These are phyloP conservation scores for Leucoraja ocellata DNA, from an alignment of 2,797 vertebrate species.

Conservation along the genomic window DNA sequence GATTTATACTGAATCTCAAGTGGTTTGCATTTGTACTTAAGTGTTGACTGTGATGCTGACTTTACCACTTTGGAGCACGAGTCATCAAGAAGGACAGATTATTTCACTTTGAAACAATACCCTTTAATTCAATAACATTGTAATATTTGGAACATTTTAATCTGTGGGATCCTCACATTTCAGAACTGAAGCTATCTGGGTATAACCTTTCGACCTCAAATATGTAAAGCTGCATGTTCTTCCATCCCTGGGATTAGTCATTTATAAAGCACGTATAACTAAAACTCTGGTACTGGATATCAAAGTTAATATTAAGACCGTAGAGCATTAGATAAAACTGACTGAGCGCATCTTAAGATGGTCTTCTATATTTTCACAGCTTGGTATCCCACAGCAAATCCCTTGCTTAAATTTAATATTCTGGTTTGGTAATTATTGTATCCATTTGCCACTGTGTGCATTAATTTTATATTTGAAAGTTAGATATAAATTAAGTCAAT, in stretches of 20 bases:
- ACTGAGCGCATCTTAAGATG: too few species aligned
- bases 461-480: neutral
- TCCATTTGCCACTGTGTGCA: neutral
- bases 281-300: neutral
- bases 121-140: neutral
- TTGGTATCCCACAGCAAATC: neutral
- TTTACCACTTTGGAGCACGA: neutral
- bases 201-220: neutral
- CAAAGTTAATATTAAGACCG: neutral
- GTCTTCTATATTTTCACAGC: neutral
- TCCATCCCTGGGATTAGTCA: neutral
- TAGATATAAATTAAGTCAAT: too few species aligned
- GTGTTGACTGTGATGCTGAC: neutral
- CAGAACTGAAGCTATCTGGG: neutral
- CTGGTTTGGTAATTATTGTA: neutral
- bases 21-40: neutral
- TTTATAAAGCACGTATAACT: neutral
- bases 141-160: neutral
- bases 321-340: neutral
- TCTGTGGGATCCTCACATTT: neutral
- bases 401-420: neutral
- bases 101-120: neutral
- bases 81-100: neutral
- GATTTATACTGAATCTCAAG: too few species aligned
- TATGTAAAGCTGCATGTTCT: neutral